Conservation (phyloP, 30 jellyfish, hydroid and myxozoan genomes). For the Catostylus mosaicus region DNA sequence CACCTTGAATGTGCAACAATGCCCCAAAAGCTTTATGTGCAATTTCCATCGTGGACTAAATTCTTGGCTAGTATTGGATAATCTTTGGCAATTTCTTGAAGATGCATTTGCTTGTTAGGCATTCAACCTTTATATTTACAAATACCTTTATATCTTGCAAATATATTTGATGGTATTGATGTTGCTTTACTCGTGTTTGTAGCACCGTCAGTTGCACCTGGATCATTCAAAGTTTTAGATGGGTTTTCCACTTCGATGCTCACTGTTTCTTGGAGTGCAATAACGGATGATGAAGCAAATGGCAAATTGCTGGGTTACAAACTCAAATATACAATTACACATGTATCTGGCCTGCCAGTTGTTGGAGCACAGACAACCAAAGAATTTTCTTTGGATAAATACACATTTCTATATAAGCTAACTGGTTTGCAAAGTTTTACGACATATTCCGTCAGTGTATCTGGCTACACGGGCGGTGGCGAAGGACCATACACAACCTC, state of each 20-base stretch:
- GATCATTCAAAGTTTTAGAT: constrained; percentile 17
- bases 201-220: constrained; percentile 41
- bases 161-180: neutral
- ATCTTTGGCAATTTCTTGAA: too few relatives aligned
- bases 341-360: constrained; percentile 16
- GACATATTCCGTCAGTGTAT: constrained; percentile 41
- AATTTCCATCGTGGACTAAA: too few relatives aligned
- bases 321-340: constrained; percentile 25
- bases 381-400: constrained; percentile 38
- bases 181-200: neutral
- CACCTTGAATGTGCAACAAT: too few relatives aligned
- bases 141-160: too few relatives aligned
- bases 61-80: too few relatives aligned
- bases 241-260: constrained; percentile 32
- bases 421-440: constrained; percentile 58
- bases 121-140: too few relatives aligned
- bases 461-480: constrained; percentile 68
- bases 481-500: constrained; percentile 62
- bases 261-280: constrained; percentile 39
- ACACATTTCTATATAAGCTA: constrained; percentile 31
- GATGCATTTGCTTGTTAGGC: too few relatives aligned
- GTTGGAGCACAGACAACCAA: constrained; percentile 28
- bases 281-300: constrained; percentile 39
- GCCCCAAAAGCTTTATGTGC: too few relatives aligned
- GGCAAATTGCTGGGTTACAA: constrained; percentile 76